Conservation (phyloP, 2,113 vertebrate species). For the Podilymbus podiceps region DNA sequence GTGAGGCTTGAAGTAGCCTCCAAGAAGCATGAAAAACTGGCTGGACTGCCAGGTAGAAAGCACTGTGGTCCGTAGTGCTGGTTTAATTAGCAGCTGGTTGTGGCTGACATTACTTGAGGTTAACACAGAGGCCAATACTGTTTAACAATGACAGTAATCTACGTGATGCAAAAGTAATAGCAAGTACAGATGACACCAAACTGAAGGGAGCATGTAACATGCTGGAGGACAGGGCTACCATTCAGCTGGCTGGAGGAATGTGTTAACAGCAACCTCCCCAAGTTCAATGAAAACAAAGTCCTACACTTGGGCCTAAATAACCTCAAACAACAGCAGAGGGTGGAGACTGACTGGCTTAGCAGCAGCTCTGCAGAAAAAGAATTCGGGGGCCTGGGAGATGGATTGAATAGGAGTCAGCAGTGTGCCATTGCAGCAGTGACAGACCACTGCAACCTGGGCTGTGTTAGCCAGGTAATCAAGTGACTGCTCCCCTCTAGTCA, state of each 20-base stretch:
- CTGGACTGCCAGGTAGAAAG: neutral
- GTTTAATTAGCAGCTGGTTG: neutral
- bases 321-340: neutral
- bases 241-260: neutral
- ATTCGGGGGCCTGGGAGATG: neutral
- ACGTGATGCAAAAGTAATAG: neutral
- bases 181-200: neutral
- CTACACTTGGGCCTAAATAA: neutral
- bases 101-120: neutral
- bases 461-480: neutral
- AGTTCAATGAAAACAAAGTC: neutral
- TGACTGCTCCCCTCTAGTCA: neutral
- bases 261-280: neutral
- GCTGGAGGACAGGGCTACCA: neutral
- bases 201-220: neutral
- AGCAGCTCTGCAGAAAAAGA: neutral
- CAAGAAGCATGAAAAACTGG: neutral
- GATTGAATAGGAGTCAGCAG: neutral
- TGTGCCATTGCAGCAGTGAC: neutral
- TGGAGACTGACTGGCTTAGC: neutral
- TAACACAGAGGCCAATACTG: neutral
- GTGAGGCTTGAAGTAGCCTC: neutral
- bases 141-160: neutral
- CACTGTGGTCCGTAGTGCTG: neutral
- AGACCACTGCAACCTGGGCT: neutral